Evolutionary conservation across 2,888 invertebrate species (phyloP).

Genomic region (Xylocampa areola): DNA sequence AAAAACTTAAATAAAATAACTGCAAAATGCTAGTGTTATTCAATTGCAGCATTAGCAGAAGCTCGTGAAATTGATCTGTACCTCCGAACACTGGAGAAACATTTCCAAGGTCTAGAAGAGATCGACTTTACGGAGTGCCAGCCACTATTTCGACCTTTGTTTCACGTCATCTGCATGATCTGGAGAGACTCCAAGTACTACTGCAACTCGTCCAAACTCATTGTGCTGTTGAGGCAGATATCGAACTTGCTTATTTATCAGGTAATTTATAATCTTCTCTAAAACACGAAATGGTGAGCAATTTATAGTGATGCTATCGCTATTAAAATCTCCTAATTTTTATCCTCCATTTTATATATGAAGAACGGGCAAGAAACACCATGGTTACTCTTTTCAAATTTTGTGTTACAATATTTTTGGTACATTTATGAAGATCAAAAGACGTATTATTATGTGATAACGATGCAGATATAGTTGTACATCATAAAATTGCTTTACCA

Average conservation of each 20-base stretch:
- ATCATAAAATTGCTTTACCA: no score
- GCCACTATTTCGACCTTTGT: constrained; percentile 93
- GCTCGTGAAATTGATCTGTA: constrained; percentile 97
- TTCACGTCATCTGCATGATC: constrained; percentile 96
- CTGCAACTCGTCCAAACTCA: constrained; percentile 96
- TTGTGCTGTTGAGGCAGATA: constrained; percentile 96
- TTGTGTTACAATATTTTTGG: no score
- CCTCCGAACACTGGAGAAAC: constrained; percentile 94
- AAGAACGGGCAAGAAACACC: no score
- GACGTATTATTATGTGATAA: no score
- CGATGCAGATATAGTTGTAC: no score
- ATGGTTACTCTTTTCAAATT: no score
- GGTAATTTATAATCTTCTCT: constrained; percentile 88
- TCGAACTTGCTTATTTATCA: constrained; percentile 97
- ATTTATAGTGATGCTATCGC: no score
- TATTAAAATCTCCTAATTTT: no score
- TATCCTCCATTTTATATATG: no score
- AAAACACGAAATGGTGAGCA: no score
- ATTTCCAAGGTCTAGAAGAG: constrained; percentile 94
- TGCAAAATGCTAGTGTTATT: not conserved
- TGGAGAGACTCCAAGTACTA: constrained; percentile 98
- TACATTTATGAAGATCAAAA: no score
- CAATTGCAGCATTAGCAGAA: constrained; percentile 93
- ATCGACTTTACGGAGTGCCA: constrained; percentile 96
- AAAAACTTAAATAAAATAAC: not conserved